Evolutionary conservation across 2,797 vertebrate genomes (phyloP), one percentile per base, ranked within the genome.

Genomic region (Ceyx erithaca): DNA sequence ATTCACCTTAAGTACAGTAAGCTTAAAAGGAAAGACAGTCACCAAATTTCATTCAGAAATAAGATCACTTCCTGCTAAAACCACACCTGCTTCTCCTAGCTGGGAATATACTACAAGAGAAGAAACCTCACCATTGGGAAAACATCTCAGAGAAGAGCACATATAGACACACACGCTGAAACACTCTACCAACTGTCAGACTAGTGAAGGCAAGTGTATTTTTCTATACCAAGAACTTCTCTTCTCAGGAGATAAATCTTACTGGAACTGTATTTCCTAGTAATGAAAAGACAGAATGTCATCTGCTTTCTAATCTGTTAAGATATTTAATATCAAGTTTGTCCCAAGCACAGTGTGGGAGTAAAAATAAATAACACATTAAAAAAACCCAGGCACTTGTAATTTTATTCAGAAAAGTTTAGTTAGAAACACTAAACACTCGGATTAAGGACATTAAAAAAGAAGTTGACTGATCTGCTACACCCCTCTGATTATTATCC

Each of bases 201-300:
- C 87, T 88, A 92, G 88, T 71, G 71, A 91, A 93, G 79, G 85
- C 93, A 96, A 92, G 90, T 10, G 5, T 13, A 67, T 45, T 90
- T 94, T 80, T 92, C 67, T 72, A 86, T 92, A 95, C 89, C 84
- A 96, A 92, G 62, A 35, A n/a, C n/a, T n/a, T n/a, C n/a, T 90
- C 76, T 77, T 87, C 85, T 85, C 80, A 78, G 35, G 68, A 92
- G 90, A 95, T 82, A 91, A 91, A 95, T 88, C 92, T 95, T 92
- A 88, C 7, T 59, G 61, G 92, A 95, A 94, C 82, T 91, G 92
- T 73, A 93, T 43, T 90, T 91, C 78, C 78, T 92, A 95, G 95
- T 61, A 87, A 92, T 1, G 0, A 92, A 95, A 88, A 84, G 40
- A 72, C 62, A 73, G 77, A 62, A 90, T 75, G 84, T 89, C 88